Base-by-base conservation (phyloP, 2,888 invertebrate genomes). In the Arctia plantaginis region DNA sequence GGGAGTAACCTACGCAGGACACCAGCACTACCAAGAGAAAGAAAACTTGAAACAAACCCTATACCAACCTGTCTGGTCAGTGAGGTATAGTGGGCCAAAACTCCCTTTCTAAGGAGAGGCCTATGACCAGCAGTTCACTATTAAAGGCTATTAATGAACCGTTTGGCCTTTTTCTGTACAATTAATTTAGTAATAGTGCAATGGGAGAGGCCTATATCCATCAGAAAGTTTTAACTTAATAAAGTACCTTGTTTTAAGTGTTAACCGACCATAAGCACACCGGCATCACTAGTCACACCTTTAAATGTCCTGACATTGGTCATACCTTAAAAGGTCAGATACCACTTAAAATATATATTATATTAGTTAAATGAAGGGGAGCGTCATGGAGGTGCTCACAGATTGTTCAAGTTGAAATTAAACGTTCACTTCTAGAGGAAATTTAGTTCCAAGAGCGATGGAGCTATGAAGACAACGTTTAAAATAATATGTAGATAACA, bases 371-470 rank as follows among this genome's bases (percentile, higher is more conserved):
- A 33, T 67, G 33, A 47, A 44, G 23, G 33, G 47, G 47, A 1
- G 10, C 67, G 77, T 71, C 80, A 82, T 73, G 74, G 72, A 20
- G 59, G 8, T 59, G 30, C 64, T 47, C 71, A 62, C 72, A 67
- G 47, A 74, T 77, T 80, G 71, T 80, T 64, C 71, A 73, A 72
- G 55, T 41, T 66, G 27, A 80, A 82, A 80, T 80, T 82, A 77
- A 80, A 79, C 74, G 39, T 72, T 69, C 15, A 51, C 66, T 80
- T 69, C 68, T 65, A 74, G 51, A 71, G 47, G 47, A 67, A 67
- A 47, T 67, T 47, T 67, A 47, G 47, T 30, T 44, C 12, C 23
- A 8, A 47, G 20, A 67, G 47, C 30, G 4, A 23, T 20, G 20
- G 47, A 30, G 47, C 47, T 20, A 47, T 0, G 1, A 33, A 47